Percentiles rank a stretch among this genome's conserved stretches.
Evolutionary conservation across 2,888 invertebrate genomes (phyloP).

Genomic region (Phortica okadai): DNA sequence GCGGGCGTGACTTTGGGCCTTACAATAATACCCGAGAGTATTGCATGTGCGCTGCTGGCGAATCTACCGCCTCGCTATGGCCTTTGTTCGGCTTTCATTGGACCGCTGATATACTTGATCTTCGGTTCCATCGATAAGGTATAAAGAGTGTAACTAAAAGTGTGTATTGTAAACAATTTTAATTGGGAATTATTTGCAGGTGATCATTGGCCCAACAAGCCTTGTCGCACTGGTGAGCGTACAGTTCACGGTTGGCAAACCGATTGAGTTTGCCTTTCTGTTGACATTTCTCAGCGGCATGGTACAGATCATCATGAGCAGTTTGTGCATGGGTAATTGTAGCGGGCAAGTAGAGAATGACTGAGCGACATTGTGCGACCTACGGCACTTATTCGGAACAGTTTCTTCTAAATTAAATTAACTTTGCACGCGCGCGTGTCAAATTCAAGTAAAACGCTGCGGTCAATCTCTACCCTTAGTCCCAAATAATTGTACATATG

Average conservation of each 20-base stretch:
- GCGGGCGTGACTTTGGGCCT: slow-evolving; percentile 93
- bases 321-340: slow-evolving; percentile 84
- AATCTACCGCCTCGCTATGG: slow-evolving; percentile 92
- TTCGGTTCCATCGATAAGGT: slow-evolving; percentile 86
- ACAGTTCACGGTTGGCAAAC: slow-evolving; percentile 84
- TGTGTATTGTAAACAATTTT: not conserved
- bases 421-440: not conserved
- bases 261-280: slow-evolving; percentile 85
- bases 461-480: too few relatives aligned
- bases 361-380: slow-evolving; percentile 27
- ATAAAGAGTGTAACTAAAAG: not conserved
- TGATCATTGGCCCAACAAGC: slow-evolving; percentile 93
- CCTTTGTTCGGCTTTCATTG: slow-evolving; percentile 93
- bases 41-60: slow-evolving; percentile 94
- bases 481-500: slow-evolving; percentile 8
- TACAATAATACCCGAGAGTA: slow-evolving; percentile 94
- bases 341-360: slow-evolving; percentile 34
- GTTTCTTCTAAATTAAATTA: slow-evolving; percentile 23
- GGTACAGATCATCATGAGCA: slow-evolving; percentile 87
- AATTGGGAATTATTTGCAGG: slow-evolving; percentile 77
- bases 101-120: slow-evolving; percentile 89
- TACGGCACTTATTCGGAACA: not conserved
- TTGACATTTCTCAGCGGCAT: slow-evolving; percentile 87
- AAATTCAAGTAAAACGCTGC: slow-evolving; percentile 2
- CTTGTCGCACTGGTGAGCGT: slow-evolving; percentile 87